Base-by-base conservation (phyloP, 2,113 vertebrate species). In the Taxidea taxus region DNA sequence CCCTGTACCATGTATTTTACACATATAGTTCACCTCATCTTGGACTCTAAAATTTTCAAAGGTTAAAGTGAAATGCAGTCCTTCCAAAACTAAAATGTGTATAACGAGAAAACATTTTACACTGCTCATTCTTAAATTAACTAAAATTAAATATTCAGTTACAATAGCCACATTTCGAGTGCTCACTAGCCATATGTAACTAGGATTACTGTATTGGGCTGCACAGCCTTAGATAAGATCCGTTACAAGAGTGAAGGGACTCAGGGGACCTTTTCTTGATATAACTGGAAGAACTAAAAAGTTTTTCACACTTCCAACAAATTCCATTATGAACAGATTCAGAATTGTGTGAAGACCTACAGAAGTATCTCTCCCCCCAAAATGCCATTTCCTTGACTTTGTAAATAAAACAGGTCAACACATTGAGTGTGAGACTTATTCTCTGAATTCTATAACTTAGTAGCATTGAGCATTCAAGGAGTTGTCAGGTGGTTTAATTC, bases 271-370 rank as follows among this genome's bases (percentile, higher is more conserved):
- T 80, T 44, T 91, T 87, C 80, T 87, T 74, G 18, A 87, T 44
- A 21, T 47, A 87, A 47, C 23, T 78, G 66, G 78, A 87, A 95
- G 27, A 58, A 94, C 91, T 15, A 68, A 11, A 27, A 78, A 34
- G 34, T 83, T 94, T 94, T 83, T 90, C 88, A 95, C 13, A 83
- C 31, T 20, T 94, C 16, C 23, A 96, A 66, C 21, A 92, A 90
- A 87, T 80, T 90, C 56, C 70, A 87, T 84, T 66, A 90, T 47
- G n/a, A 84, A 93, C 94, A 64, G 31, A 83, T 64, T 93, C 37
- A 44, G 18, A 90, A 90, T 29, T 87, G 47, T 89, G 47, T 68
- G 31, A 77, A 93, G 66, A 96, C 31, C 54, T 94, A 90, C 39
- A 62, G 80, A 95, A 94, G 72, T 54, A 60, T 89, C 34, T 94